Evolutionary conservation across 1,140 invertebrate genomes (phyloP), one percentile per base, ranked within the genome.

Genomic region (Marisa cornuarietis): DNA sequence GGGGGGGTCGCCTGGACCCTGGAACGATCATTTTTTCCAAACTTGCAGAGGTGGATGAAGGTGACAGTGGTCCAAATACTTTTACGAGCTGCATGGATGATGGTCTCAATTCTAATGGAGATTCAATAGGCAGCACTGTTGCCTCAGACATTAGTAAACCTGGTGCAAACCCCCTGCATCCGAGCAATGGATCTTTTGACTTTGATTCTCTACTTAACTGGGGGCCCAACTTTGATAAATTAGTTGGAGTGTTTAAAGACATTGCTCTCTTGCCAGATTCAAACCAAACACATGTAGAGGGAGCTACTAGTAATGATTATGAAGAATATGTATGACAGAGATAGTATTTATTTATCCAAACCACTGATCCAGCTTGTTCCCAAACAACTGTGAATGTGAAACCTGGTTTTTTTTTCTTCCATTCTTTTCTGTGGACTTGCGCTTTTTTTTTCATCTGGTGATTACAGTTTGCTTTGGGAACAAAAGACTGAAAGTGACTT

Each of bases 131-230:
- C 11, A 97, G 96, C 88, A 98, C 96, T 68, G 91, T 98, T 83
- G 96, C 97, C 96, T 98, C 90, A 90, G 97, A 98, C 87, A 20
- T 94, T 87, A 2, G 94, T n/a, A 69, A 82, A 75, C 16, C 87
- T 90, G 26, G 68, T 54, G 51, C 63, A 71, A 51, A 69, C 66
- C 52, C 31, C 16, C 31, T 42, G 71, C 49, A 49, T 42, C 71
- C 31, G 16, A 26, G 91, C 96, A 75, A 96, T 96, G 65, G 76
- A 11, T n/a, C 61, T 18, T 51, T 51, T 8, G 95, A 96, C 71
- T 98, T 96, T 96, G 96, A 98, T 87, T 97, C 98, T 88, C 91
- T 98, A 76, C 92, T 98, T 22, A 98, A 97, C 91, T 98, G 97
- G 97, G 96, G 96, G 14, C 96, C 96, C 13, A 98, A 97, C 91